Conservation (phyloP, 2,888 invertebrate genomes). For the Biston betularia region DNA sequence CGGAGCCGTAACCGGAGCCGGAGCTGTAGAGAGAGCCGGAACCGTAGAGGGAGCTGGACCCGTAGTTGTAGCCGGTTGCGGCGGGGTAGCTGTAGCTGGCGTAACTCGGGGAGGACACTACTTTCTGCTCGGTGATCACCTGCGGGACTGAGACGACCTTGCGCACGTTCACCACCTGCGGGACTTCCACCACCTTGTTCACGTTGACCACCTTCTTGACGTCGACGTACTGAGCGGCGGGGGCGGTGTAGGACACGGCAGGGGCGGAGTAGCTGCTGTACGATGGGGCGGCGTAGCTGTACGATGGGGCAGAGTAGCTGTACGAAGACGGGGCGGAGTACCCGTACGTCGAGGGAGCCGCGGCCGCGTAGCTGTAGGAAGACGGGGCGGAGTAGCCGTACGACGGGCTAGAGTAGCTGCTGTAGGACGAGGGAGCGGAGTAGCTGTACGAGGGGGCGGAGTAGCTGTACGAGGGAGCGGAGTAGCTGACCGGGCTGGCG, state of each 20-base stretch:
- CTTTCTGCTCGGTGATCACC: constrained; percentile 63
- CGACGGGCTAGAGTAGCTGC: constrained; percentile 29
- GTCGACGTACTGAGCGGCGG: constrained; percentile 46
- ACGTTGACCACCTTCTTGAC: constrained; percentile 59
- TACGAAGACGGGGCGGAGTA: constrained; percentile 24
- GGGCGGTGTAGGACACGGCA: constrained; percentile 30
- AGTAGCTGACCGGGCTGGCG: constrained; percentile 10
- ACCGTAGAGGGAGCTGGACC: constrained; percentile 22
- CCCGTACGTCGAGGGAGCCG: constrained; percentile 16
- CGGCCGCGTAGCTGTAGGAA: constrained; percentile 2
- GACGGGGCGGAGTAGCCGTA: constrained; percentile 1
- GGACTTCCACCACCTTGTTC: constrained; percentile 57
- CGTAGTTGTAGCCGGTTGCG: constrained; percentile 11
- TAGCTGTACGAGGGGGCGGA: constrained; percentile 22
- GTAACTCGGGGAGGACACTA: constrained; percentile 54
- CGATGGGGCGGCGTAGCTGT: constrained; percentile 30
- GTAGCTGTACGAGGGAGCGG: constrained; percentile 23
- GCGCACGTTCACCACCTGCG: constrained; percentile 57
- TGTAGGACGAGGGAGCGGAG: constrained; percentile 27
- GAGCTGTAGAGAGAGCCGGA: constrained; percentile 36
- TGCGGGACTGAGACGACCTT: constrained; percentile 66
- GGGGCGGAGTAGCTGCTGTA: constrained; percentile 33
- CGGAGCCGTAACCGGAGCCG: no score
- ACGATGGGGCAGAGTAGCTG: constrained; percentile 33
- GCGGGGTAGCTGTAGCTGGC: constrained; percentile 10